Base-by-base conservation (phyloP, 2,797 vertebrate species). In the Sebastes nivosus region DNA sequence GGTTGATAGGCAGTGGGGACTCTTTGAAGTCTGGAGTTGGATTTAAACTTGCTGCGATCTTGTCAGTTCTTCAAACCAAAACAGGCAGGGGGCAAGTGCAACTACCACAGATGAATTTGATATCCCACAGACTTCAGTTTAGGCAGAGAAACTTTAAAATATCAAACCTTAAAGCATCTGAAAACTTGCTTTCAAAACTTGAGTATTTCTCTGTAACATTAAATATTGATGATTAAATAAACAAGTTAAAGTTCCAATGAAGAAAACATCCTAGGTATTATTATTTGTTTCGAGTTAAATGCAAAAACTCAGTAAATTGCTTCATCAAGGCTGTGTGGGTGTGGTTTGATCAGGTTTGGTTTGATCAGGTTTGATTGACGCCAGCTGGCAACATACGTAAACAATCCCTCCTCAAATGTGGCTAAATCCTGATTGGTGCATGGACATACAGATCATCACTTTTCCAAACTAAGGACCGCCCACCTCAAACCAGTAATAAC, bases 171-270 rank as follows among this genome's bases (percentile, higher is more conserved):
- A 65, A 36, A 54, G 12, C 42, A 18, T 3, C 24, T n/a, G 52
- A 30, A 70, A 59, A 52, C 50, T 25, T 60, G n/a, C 52, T 32
- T 32, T 65, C 22, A 4, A 6, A 78, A 54, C 24, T 29, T 68
- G 0, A 12, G 8, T 8, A 61, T 55, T 71, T 54, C 54, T 32
- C 61, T 27, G 13, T 32, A 52, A 52, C 25, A 60, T 75, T 4
- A 67, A 64, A 58, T 69, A 78, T 65, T 34, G 27, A 75, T 42
- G 22, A 59, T 27, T 7, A 42, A 77, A 46, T 67, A 73, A 27
- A 46, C 25, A 70, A 10, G 16, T 69, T 70, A 22, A 66, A 71
- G 52, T 68, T 36, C 13, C 8, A 14, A 30, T 20, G 0, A 46
- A 27, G 8, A 36, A 12, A 57, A 38, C 10, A 34, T 25, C 16